A percentile compares a stretch with the other conserved stretches of the same genome.
Evolutionary conservation across 1,140 invertebrate genomes (phyloP).

Genomic region (Phocides pigmalion): DNA sequence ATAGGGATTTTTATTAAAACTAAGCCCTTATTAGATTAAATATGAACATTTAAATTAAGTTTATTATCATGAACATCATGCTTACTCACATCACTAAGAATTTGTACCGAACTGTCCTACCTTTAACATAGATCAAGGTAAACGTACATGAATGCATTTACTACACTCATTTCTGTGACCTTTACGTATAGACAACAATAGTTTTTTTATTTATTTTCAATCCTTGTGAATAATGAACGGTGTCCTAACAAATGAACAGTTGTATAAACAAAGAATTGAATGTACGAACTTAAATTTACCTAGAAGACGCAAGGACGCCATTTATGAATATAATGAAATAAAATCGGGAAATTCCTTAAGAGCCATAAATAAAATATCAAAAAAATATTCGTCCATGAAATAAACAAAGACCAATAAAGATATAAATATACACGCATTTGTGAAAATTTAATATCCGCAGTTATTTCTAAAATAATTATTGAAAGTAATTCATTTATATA

Average conservation of each 20-base stretch:
- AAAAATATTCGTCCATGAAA: too few relatives aligned
- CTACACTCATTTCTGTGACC: slow-evolving; percentile 57
- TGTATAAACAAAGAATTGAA: slow-evolving; percentile 67
- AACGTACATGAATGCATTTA: slow-evolving; percentile 63
- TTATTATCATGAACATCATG: too few relatives aligned
- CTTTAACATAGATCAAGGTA: slow-evolving; percentile 65
- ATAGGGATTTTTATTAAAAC: too few relatives aligned
- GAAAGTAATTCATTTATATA: too few relatives aligned
- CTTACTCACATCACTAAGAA: too few relatives aligned
- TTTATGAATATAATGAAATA: slow-evolving; percentile 19
- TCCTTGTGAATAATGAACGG: slow-evolving; percentile 77
- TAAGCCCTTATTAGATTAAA: too few relatives aligned
- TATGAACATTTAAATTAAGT: too few relatives aligned
- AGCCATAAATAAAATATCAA: background rate
- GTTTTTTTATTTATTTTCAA: slow-evolving; percentile 69
- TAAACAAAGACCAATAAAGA: too few relatives aligned
- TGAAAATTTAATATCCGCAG: too few relatives aligned
- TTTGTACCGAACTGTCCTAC: slow-evolving; percentile 34
- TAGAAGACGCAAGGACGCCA: slow-evolving; percentile 36
- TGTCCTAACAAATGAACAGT: slow-evolving; percentile 69
- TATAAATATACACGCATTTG: too few relatives aligned
- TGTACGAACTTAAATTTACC: slow-evolving; percentile 30
- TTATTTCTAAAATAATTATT: too few relatives aligned
- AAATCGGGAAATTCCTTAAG: slow-evolving; percentile 9
- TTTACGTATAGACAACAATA: slow-evolving; percentile 68